phyloP scores from a whole-genome alignment of 1,140 invertebrate genomes.

The Diorhabda sublineata region DNA sequence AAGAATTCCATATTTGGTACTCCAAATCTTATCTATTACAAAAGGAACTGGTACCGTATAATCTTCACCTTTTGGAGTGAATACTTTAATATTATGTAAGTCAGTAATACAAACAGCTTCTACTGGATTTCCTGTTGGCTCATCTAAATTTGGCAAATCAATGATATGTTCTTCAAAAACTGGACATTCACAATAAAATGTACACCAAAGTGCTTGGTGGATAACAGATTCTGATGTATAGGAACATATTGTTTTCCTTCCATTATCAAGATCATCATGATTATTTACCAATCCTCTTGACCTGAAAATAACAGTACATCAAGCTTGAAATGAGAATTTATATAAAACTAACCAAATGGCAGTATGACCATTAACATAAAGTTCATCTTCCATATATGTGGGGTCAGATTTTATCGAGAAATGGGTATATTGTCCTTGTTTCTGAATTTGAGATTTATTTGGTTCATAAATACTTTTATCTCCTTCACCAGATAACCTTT shows the following conservation, averaged over 20 bases:
- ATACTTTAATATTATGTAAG: constrained; percentile 72
- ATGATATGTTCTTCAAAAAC: constrained; percentile 43
- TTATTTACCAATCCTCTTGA: constrained; percentile 57
- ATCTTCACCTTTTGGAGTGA: constrained; percentile 75
- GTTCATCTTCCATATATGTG: constrained; percentile 69
- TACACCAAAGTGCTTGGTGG: constrained; percentile 77
- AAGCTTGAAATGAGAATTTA: neutral
- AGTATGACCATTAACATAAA: constrained; percentile 80
- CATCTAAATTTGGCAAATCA: constrained; percentile 28
- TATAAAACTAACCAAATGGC: constrained; percentile 63
- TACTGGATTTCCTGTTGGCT: constrained; percentile 36
- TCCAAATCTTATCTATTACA: constrained; percentile 73
- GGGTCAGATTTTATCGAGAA: constrained; percentile 28
- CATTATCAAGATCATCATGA: constrained; percentile 47
- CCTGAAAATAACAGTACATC: neutral
- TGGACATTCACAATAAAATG: constrained; percentile 60
- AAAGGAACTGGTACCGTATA: constrained; percentile 80
- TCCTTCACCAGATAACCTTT: constrained; percentile 28
- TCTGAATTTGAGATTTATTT: constrained; percentile 19
- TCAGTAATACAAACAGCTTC: constrained; percentile 71
- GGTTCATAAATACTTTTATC: constrained; percentile 24
- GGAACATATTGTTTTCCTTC: constrained; percentile 58
- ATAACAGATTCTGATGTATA: constrained; percentile 79
- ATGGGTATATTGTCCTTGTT: constrained; percentile 6
- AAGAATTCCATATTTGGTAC: constrained; percentile 71